phyloP scores from a whole-genome alignment of 2,888 invertebrate genomes.

The Ichneumon xanthorius region DNA sequence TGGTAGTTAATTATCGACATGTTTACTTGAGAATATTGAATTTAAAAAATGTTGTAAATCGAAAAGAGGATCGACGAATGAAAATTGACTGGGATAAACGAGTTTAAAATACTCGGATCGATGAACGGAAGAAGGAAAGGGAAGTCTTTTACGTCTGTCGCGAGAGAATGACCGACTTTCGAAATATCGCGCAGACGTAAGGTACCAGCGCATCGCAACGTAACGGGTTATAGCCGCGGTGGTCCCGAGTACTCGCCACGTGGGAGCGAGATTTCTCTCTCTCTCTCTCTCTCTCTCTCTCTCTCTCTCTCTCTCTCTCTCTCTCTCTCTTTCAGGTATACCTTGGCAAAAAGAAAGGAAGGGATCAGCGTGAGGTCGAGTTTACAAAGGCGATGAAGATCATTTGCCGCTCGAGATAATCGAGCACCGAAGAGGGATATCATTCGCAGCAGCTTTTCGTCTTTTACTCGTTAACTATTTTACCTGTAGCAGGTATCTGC shows the following conservation, averaged over 20 bases:
- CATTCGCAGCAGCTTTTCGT: constrained; percentile 2
- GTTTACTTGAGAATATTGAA: no score
- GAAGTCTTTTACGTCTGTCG: constrained; percentile 59
- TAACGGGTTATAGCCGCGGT: constrained; percentile 62
- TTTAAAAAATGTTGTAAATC: no score
- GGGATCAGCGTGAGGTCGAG: constrained; percentile 44
- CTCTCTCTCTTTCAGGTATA: constrained; percentile 4
- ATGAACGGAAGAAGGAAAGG: constrained; percentile 29
- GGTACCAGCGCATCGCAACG: constrained; percentile 58
- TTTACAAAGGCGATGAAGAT: constrained; percentile 46
- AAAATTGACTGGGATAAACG: not conserved
- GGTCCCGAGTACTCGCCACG: constrained; percentile 33
- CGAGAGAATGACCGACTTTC: constrained; percentile 69
- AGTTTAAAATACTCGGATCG: not conserved
- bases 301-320: no score
- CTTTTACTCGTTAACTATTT: constrained; percentile 42
- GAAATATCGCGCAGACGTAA: constrained; percentile 44
- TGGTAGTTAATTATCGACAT: no score
- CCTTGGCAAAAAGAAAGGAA: constrained; percentile 12
- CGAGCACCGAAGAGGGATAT: not conserved
- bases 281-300: no score
- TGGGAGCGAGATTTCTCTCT: constrained; percentile 35
- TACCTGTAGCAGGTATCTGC: constrained; percentile 58
- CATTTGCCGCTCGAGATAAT: constrained; percentile 30
- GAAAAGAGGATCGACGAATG: not conserved